Evolutionary conservation across 2,797 vertebrate genomes (phyloP), one percentile per base, ranked within the genome.

Genomic region (Oryzias sinensis): DNA sequence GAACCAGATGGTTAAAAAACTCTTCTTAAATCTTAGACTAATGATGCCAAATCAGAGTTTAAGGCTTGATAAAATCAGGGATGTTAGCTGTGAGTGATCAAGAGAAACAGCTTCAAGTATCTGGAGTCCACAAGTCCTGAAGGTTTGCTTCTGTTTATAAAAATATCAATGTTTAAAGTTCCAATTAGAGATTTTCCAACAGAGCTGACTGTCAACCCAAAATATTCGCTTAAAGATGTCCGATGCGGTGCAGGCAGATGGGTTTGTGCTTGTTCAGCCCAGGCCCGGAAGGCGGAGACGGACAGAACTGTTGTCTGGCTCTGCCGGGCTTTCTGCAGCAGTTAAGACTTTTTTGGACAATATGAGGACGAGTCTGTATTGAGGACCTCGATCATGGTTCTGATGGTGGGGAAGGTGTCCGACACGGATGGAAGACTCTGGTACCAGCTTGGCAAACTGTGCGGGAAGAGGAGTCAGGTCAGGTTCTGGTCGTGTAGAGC

Each of bases 361-460:
- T 92, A 93, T 59, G 90, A 93, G 15, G 94, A 91, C 0, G 96
- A 91, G 79, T 98, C 95, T 45, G 96, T 95, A 84, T 97, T 98
- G 68, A 99, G 92, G 73, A 94, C 96, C 91, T 98, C 97, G 14
- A 98, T 95, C 95, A 97, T 96, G 0, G 92, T 95, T 88, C 97
- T 92, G 74, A 92, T 84, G 0, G 94, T 96, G 33, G 96, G 94
- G 85, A 99, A 98, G 18, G 92, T 93, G 90, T 98, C 97, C 0
- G 96, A 92, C 61, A 99, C 94, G 0, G 94, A 93, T 0, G 97
- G 96, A 56, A 99, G 94, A 66, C 83, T 94, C 89, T 95, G 96
- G 85, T 98, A 98, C 83, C 94, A 96, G 60, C 90, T 81, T 11
- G 96, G 95, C 82, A 98, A 92, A 87, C 97, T 98, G 74, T 1